Conservation (phyloP, 2,797 vertebrate species). For the Gadopsis marmoratus region DNA sequence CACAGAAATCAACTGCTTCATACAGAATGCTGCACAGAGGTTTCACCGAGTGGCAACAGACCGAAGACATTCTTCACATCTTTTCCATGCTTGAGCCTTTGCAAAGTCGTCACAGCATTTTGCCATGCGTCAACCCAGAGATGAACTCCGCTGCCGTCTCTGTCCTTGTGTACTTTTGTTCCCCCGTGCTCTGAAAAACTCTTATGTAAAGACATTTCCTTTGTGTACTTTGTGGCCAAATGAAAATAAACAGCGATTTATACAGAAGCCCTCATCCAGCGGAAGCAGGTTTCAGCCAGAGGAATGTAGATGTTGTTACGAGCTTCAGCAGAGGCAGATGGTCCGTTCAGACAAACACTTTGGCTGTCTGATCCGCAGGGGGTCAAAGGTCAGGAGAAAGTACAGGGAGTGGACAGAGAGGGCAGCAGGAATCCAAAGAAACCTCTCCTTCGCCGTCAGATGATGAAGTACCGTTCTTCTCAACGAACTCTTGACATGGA, state of each 20-base stretch:
- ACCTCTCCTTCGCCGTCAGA: constrained; percentile 26
- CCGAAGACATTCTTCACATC: not conserved
- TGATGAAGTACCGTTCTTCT: not conserved
- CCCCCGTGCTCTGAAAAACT: constrained; percentile 20
- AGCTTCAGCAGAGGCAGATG: constrained; percentile 55
- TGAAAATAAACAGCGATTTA: constrained; percentile 66
- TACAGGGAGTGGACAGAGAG: constrained; percentile 20
- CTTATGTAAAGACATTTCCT: constrained; percentile 62
- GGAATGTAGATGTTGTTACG: constrained; percentile 62
- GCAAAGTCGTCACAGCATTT: not conserved
- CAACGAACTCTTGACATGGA: too few species aligned
- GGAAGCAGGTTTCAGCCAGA: constrained; percentile 57
- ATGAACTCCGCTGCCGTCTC: constrained; percentile 39
- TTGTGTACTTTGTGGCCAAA: constrained; percentile 52
- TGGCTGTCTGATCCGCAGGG: constrained; percentile 53
- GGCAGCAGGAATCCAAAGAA: not conserved
- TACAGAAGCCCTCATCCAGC: constrained; percentile 41
- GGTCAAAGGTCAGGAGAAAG: constrained; percentile 72
- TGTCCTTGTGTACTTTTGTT: constrained; percentile 21
- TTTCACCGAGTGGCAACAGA: not conserved
- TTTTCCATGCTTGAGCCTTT: not conserved
- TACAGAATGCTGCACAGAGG: not conserved
- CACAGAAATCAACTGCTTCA: not conserved
- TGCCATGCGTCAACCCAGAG: not conserved
- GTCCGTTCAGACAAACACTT: constrained; percentile 58